Evolutionary conservation across 2,888 invertebrate genomes (phyloP).

Genomic region (Aleiodes alternator): DNA sequence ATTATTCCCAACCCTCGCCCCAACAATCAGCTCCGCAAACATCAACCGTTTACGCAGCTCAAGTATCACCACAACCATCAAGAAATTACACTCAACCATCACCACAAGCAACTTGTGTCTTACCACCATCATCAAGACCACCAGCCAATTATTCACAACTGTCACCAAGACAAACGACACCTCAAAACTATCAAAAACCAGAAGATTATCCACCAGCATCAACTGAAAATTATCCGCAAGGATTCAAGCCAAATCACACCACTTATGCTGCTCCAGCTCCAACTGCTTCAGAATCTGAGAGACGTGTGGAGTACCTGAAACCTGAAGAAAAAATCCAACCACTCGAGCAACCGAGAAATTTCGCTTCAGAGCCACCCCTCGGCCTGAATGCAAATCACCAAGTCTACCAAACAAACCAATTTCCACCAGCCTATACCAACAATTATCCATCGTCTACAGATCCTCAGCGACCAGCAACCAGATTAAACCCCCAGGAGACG

Average conservation of each 20-base stretch:
- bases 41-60: slow-evolving; percentile 65
- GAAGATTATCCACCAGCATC: slow-evolving; percentile 50
- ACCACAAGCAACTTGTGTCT: slow-evolving; percentile 65
- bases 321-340: slow-evolving; percentile 58
- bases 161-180: slow-evolving; percentile 77
- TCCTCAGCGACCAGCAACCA: slow-evolving; percentile 59
- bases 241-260: slow-evolving; percentile 62
- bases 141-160: slow-evolving; percentile 75
- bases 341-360: slow-evolving; percentile 60
- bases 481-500: slow-evolving; percentile 60
- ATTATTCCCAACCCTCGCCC: slow-evolving; percentile 70
- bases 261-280: slow-evolving; percentile 56
- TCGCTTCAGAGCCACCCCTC: slow-evolving; percentile 57
- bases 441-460: slow-evolving; percentile 55
- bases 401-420: slow-evolving; percentile 64
- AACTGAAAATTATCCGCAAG: slow-evolving; percentile 56
- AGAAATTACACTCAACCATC: slow-evolving; percentile 53
- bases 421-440: slow-evolving; percentile 55
- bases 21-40: slow-evolving; percentile 73
- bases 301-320: slow-evolving; percentile 64
- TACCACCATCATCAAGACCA: slow-evolving; percentile 64
- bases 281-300: slow-evolving; percentile 59
- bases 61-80: slow-evolving; percentile 67
- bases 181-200: slow-evolving; percentile 62
- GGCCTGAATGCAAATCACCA: slow-evolving; percentile 65